Percentiles rank a stretch among this genome's conserved stretches.
Conservation (phyloP, 2,888 invertebrate genomes). For the Acanthopleura granulata region DNA sequence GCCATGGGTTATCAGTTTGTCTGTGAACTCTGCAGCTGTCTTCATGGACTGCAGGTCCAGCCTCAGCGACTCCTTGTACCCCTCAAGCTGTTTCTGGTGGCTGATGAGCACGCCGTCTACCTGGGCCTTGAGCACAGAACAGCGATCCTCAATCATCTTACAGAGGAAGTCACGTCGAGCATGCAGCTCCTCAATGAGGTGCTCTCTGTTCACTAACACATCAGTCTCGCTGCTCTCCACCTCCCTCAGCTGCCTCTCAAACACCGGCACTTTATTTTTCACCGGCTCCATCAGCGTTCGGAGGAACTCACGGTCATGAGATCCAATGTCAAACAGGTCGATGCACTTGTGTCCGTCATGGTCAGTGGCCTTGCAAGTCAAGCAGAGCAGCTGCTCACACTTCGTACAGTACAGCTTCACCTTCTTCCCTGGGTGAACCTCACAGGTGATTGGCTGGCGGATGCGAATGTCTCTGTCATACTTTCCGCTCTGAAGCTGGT, state of each 20-base stretch:
- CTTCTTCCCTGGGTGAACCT: conserved; percentile 6
- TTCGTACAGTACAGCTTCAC: conserved; percentile 13
- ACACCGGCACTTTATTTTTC: neutral
- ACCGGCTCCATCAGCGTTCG: neutral
- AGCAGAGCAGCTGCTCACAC: conserved; percentile 10
- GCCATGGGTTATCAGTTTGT: conserved; percentile 19
- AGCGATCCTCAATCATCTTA: conserved; percentile 17
- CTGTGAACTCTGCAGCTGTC: conserved; percentile 13
- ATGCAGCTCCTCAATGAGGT: neutral
- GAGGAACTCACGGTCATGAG: conserved; percentile 8
- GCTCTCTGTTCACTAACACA: conserved; percentile 15
- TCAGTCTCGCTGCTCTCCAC: conserved; percentile 14
- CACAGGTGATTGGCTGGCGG: conserved; percentile 14
- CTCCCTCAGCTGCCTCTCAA: neutral
- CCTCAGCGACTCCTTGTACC: conserved; percentile 1
- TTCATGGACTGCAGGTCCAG: neutral
- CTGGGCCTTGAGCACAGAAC: neutral
- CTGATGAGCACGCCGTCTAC: neutral
- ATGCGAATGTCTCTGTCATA: conserved; percentile 10
- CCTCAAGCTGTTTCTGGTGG: conserved; percentile 6
- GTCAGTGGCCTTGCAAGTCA: conserved; percentile 7
- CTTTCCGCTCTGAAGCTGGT: conserved; percentile 15
- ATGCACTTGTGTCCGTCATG: conserved; percentile 11
- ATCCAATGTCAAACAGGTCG: conserved; percentile 9
- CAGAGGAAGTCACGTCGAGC: conserved; percentile 7